Evolutionary conservation across 1,140 invertebrate species (phyloP).

Genomic region (Catajapyx aquilonaris): DNA sequence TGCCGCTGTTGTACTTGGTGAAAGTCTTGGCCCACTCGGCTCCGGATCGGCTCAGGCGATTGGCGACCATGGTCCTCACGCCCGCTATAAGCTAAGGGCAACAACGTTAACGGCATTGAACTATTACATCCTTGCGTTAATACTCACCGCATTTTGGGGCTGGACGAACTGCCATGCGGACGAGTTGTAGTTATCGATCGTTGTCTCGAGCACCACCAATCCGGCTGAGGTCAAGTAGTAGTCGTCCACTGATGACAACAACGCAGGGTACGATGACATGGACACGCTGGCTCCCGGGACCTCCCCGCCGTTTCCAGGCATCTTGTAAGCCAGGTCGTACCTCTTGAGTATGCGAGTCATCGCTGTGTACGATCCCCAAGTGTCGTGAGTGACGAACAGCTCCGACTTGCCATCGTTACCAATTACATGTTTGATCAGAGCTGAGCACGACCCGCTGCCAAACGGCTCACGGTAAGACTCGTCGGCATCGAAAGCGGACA

Average conservation of each 20-base stretch:
- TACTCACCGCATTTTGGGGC: constrained; percentile 23
- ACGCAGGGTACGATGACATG: constrained; percentile 43
- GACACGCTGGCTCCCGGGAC: constrained; percentile 29
- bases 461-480: constrained; percentile 8
- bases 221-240: constrained; percentile 43
- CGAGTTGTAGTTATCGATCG: constrained; percentile 44
- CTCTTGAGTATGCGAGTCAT: constrained; percentile 43
- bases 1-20: constrained; percentile 44
- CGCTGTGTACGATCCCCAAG: constrained; percentile 34
- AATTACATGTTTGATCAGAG: constrained; percentile 40
- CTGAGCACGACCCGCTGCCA: constrained; percentile 29
- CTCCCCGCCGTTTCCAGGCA: constrained; percentile 2
- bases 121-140: too few species aligned
- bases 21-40: constrained; percentile 32
- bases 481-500: constrained; percentile 14
- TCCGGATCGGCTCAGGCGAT: constrained; percentile 35
- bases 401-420: constrained; percentile 30
- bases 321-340: constrained; percentile 31
- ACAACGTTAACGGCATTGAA: background rate
- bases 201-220: constrained; percentile 45
- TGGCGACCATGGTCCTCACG: constrained; percentile 43
- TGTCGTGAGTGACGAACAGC: constrained; percentile 37
- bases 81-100: constrained; percentile 31
- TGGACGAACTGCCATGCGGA: constrained; percentile 33
- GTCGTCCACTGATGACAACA: constrained; percentile 39